Conservation (phyloP, 2,113 vertebrate species). For the Brachypodius melanocephalos region DNA sequence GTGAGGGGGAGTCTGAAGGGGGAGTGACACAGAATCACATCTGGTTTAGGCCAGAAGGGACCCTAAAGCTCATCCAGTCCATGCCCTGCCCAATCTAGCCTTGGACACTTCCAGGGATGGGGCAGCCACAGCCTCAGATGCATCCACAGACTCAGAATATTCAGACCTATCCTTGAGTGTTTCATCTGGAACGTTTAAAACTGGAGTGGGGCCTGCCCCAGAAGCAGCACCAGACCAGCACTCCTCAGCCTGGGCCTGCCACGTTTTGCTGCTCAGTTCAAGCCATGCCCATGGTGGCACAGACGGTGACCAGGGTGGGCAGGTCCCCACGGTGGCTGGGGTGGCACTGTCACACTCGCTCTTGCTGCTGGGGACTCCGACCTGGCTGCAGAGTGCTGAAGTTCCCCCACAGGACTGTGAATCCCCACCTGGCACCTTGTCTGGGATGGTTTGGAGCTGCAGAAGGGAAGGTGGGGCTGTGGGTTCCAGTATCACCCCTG, state of each 20-base stretch:
- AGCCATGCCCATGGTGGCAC: neutral
- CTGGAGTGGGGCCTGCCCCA: fast-evolving
- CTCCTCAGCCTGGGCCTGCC: neutral
- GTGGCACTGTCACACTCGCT: neutral
- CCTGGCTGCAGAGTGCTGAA: neutral
- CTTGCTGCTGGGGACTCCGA: neutral
- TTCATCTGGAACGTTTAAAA: neutral
- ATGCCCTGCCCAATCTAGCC: fast-evolving
- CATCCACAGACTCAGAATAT: neutral
- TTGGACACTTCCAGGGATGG: neutral
- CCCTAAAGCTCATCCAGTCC: neutral
- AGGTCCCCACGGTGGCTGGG: neutral
- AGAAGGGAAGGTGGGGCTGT: neutral
- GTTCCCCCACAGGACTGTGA: neutral
- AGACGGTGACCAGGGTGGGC: fast-evolving
- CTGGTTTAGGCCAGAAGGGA: neutral
- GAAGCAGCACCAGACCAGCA: neutral
- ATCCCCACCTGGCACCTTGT: neutral
- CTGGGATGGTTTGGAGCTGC: neutral
- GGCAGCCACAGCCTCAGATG: neutral
- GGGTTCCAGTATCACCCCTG: neutral
- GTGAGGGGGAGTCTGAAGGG: neutral
- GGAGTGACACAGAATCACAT: neutral
- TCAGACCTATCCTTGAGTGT: neutral
- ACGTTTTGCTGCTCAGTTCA: fast-evolving